Evolutionary conservation across 2,888 invertebrate species (phyloP), one percentile per base, ranked within the genome.

Genomic region (Tiliacea aurago): DNA sequence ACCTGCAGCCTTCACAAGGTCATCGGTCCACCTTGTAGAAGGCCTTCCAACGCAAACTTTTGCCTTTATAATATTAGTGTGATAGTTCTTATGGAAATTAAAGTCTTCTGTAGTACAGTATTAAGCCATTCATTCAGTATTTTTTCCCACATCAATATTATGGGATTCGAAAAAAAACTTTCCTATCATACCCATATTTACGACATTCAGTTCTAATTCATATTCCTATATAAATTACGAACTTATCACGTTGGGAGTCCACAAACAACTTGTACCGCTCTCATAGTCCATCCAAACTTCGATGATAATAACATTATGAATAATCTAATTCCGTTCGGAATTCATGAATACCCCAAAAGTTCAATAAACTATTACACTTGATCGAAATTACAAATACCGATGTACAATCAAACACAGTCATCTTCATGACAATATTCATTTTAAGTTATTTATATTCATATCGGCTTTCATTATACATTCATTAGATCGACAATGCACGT

Each of bases 391-490:
- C 78, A 76, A 80, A 85, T 85, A 77, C 70, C 81, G 43, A 81
- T 66, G 70, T 78, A 87, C 83, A 79, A 85, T 85, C 85, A 79
- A 78, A 87, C 45, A 73, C 66, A 76, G 66, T 28, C 62, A 85
- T 85, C 83, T 86, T 80, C 51, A 81, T 74, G 87, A 87, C 85
- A 85, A 80, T 76, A 80, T 76, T 73, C 69, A 77, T 74, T 78
- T 84, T 78, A 37, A 66, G 79, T 83, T 75, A 84, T 85, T 87
- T 87, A 89, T 88, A 87, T 88, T 84, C 81, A 81, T 86, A 87
- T 84, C 85, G 82, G 76, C 74, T 78, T 83, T 87, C 84, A 89
- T 89, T 89, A 89, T 88, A 81, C 87, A 89, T 91, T 91, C 90
- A 90, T 91, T 87, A 86, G 77, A 79, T 66, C 66, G 74, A 78